Percentiles rank a stretch among this genome's conserved stretches.
Conservation (phyloP, 2,888 invertebrate genomes). For the Choristoneura rosaceana region DNA sequence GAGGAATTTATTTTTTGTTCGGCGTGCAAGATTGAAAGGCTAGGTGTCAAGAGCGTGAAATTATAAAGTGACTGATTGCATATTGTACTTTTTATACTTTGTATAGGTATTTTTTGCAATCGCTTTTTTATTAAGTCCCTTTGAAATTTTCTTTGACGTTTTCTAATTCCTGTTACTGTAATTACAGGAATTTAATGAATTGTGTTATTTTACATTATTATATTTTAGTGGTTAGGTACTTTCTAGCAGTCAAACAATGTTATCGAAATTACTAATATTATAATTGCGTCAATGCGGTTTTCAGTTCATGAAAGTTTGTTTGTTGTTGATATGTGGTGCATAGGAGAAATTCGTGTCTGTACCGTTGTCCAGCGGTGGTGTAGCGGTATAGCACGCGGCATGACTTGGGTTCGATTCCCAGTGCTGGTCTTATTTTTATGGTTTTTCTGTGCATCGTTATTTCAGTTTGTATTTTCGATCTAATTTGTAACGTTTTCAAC, state of each 20-base stretch:
- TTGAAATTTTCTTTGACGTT: background rate
- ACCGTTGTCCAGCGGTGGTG: too few species aligned
- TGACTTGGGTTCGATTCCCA: too few species aligned
- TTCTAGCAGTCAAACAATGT: background rate
- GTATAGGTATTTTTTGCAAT: conserved; percentile 15
- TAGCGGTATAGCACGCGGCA: too few species aligned
- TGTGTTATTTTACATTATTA: background rate
- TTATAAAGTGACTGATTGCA: conserved; percentile 68
- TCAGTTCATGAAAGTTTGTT: background rate
- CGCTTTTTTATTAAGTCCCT: conserved; percentile 37
- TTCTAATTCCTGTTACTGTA: background rate
- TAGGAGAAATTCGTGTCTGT: too few species aligned
- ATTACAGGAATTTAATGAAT: too few species aligned
- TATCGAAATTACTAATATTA: background rate
- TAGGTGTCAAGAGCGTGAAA: conserved; percentile 62
- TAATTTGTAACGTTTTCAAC: too few species aligned
- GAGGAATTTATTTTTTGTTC: conserved; percentile 50
- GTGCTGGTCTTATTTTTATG: too few species aligned
- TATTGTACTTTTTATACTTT: conserved; percentile 56
- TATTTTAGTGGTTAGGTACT: too few species aligned
- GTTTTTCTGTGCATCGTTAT: too few species aligned
- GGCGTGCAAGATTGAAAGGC: conserved; percentile 59
- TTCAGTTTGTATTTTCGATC: too few species aligned
- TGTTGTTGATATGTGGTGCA: too few species aligned
- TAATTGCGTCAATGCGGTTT: conserved; percentile 11